Percentiles rank a stretch among this genome's conserved stretches.
Conservation (phyloP, 1,140 invertebrate genomes). For the Lasioglossum albipes region DNA sequence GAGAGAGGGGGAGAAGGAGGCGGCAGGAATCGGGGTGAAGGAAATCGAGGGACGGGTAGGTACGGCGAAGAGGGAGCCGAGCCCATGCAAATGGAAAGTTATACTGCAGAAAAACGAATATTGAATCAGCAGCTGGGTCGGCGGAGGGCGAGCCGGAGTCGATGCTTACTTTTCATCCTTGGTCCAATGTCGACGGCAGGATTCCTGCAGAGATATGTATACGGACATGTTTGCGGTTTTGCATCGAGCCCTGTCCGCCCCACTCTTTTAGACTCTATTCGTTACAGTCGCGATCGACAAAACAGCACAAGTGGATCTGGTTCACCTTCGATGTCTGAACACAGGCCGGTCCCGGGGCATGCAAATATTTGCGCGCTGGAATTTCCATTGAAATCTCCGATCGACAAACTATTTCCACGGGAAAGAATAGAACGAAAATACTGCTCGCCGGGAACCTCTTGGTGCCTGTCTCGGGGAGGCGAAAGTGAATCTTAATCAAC, state of each 20-base stretch:
- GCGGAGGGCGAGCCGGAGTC: conserved; percentile 52
- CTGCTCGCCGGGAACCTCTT: too few species aligned
- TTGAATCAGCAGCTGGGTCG: conserved; percentile 75
- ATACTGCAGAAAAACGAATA: conserved; percentile 78
- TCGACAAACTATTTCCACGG: not conserved
- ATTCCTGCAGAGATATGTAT: conserved; percentile 62
- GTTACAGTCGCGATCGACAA: conserved; percentile 35
- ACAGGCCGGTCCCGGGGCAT: not conserved
- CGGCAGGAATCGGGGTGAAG: not conserved
- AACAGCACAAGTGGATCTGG: conserved; percentile 35
- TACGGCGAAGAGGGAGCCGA: conserved; percentile 50
- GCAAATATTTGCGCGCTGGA: conserved; percentile 32
- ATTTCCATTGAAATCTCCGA: conserved; percentile 4
- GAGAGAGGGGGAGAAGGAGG: conserved; percentile 20
- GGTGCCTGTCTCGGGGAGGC: too few species aligned
- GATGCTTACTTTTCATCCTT: conserved; percentile 75
- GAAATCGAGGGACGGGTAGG: conserved; percentile 39
- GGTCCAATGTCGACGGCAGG: conserved; percentile 68
- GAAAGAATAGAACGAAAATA: not conserved
- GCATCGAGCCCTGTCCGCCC: conserved; percentile 13
- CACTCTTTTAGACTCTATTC: conserved; percentile 35
- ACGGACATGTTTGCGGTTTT: conserved; percentile 51
- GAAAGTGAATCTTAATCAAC: too few species aligned
- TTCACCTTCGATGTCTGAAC: conserved; percentile 35
- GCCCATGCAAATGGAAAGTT: conserved; percentile 79